phyloP scores from a whole-genome alignment of 2,113 vertebrate genomes.

The Pedetes capensis region DNA sequence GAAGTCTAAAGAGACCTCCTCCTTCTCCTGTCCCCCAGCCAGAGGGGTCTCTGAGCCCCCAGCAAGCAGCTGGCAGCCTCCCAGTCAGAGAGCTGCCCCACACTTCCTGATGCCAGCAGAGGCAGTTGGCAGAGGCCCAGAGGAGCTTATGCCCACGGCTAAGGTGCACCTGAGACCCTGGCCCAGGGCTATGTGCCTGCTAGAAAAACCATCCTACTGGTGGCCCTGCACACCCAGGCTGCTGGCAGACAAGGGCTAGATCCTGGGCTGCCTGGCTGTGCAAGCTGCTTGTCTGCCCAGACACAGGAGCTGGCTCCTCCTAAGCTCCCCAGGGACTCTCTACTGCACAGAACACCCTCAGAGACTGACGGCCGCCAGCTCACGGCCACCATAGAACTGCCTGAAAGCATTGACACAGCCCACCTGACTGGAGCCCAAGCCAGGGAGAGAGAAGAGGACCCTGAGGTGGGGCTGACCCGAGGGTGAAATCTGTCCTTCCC shows the following conservation, averaged over 20 bases:
- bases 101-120: neutral
- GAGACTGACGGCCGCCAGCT: conserved; percentile 34
- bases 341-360: conserved; percentile 6
- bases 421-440: neutral
- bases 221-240: neutral
- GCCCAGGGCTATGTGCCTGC: neutral
- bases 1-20: neutral
- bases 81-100: neutral
- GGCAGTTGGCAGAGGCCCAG: neutral
- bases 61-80: neutral
- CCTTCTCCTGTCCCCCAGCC: neutral
- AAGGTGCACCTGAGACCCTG: neutral
- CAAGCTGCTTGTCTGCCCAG: neutral
- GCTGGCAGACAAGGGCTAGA: neutral
- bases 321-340: conserved; percentile 41
- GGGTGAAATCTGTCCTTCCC: neutral
- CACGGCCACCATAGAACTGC: neutral
- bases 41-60: neutral
- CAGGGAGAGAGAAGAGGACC: neutral
- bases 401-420: neutral
- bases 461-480: neutral
- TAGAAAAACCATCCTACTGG: neutral
- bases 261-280: neutral
- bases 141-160: neutral
- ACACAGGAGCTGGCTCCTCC: neutral